Base-by-base conservation (phyloP, 2,888 invertebrate species). In the Tetheella fluctuosa region DNA sequence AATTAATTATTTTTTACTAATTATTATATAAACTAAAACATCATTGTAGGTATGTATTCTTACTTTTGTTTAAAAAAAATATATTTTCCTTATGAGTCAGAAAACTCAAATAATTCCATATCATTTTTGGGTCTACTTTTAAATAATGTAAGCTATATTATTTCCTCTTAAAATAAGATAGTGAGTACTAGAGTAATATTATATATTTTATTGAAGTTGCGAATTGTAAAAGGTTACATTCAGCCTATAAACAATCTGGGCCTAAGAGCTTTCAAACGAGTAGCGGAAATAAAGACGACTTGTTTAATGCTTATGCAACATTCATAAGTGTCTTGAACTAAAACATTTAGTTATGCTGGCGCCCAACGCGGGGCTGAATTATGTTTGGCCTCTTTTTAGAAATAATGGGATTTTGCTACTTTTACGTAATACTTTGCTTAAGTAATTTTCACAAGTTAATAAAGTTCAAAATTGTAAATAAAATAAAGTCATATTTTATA, bases 241-340 rank as follows among this genome's bases (percentile, higher is more conserved):
- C 13, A 55, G 37, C 37, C 23, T 54, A 37, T 23, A 13, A 55
- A 17, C 55, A 55, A 34, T 23, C 55, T 34, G 23, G 15, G 34
- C 15, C n/a, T 55, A 7, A 55, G 23, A 34, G 20, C 37, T 12
- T 12, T 37, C 13, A 37, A 23, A 5, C 55, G 15, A 55, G 37
- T 23, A 55, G 37, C 23, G 55, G 55, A 55, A 37, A 55, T 55
- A 23, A 55, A 37, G 4, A 34, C 55, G 20, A 10, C 20, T 48
- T 20, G 2, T 48, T 48, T 20, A 6, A 20, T 17, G 48, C 10
- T 20, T 48, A 17, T 17, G 48, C 10, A 48, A 20, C 48, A 20
- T 48, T 48, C 48, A 48, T 48, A 48, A n/a, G 17, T 20, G 10
- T 48, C 3, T 42, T 42, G 42, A 42, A 28, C 28, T 54, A 52